phyloP scores from a whole-genome alignment of 2,113 vertebrate genomes.

The Atlantisia rogersi region DNA sequence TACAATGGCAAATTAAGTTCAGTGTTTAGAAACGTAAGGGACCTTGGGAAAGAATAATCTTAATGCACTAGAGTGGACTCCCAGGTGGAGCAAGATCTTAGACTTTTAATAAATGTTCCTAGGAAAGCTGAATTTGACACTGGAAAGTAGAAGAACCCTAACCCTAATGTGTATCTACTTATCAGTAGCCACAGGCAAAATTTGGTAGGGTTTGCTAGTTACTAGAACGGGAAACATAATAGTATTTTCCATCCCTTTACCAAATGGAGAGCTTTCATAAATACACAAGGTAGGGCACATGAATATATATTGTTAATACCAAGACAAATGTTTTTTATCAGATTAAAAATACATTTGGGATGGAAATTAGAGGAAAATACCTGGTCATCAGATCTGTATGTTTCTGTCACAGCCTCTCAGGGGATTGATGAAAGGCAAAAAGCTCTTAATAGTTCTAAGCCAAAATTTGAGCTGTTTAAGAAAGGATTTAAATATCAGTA shows the following conservation, averaged over 20 bases:
- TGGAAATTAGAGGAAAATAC: neutral
- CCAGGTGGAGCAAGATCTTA: neutral
- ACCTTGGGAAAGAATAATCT: neutral
- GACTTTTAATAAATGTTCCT: neutral
- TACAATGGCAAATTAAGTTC: neutral
- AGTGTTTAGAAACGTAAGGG: neutral
- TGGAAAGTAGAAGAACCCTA: neutral
- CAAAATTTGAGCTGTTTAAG: conserved; percentile 30
- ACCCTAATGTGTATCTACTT: no score
- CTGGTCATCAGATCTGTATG: neutral
- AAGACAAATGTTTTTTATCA: neutral
- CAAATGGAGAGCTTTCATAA: neutral
- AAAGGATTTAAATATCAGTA: conserved; percentile 5
- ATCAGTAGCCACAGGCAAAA: neutral
- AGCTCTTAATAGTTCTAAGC: neutral
- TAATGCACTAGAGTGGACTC: neutral
- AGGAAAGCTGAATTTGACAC: neutral
- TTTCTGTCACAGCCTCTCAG: neutral
- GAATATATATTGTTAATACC: neutral
- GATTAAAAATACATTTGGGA: neutral
- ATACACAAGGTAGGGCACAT: neutral
- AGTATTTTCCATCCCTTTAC: neutral
- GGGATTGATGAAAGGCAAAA: neutral
- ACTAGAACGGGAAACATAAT: neutral
- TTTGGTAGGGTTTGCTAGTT: neutral